Evolutionary conservation across 2,113 vertebrate genomes (phyloP), one percentile per base, ranked within the genome.

Genomic region (Acrocephalus kingi): DNA sequence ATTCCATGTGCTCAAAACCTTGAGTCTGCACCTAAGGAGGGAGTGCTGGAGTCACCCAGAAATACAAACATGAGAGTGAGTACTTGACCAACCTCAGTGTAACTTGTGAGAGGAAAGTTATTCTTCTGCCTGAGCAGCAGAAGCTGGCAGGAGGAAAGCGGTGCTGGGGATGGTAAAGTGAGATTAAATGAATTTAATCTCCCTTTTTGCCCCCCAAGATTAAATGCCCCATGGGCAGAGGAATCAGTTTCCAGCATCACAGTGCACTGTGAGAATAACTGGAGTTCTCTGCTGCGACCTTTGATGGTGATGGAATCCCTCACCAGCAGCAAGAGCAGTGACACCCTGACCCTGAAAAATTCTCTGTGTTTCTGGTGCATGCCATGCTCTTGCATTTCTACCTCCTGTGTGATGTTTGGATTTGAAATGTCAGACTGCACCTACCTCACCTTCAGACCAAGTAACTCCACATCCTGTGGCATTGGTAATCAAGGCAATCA

Each of bases 191-290:
- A 68, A 46, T 55, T 69, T 41, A 31, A 55, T 41, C 51, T 78
- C 35, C 9, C 8, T 20, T 35, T 52, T 9, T 25, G 0, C 2
- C 6, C 15, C 4, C 3, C 0, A 12, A 2, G 5, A 39, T 54
- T 49, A 20, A 76, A 54, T 30, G 9, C 9, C 27, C n/a, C 4
- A 1, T 39, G 41, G 64, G 18, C 11, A 11, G 11, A 49, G 52
- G 64, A 89, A 43, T 43, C 11, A 4, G 27, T 66, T 81, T 52
- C 31, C 45, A 56, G 19, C 58, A 20, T 58, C 5, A 2, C 16
- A 22, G 12, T 33, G 23, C 23, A 2, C 59, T 69, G 22, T 51
- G 5, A 10, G 19, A 48, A 55, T 43, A 45, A 54, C 15, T 18
- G n/a, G 54, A 63, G n/a, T 33, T 77, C 30, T 28, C 21, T 51